Base-by-base conservation (phyloP, 2,797 vertebrate species). In the Nyctibius grandis region DNA sequence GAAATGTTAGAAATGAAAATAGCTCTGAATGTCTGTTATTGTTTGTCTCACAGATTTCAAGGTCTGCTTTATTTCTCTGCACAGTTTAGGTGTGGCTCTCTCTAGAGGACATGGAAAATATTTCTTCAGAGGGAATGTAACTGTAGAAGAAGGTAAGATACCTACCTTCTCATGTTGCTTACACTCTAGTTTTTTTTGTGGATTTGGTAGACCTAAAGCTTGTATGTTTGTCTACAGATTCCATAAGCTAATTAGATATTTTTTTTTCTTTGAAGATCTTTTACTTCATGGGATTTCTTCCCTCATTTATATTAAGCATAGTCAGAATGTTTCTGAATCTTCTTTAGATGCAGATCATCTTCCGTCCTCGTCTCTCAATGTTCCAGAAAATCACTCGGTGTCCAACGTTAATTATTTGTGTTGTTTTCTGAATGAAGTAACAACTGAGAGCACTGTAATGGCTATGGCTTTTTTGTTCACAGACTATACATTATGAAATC, bases 21-120 rank as follows among this genome's bases (percentile, higher is more conserved):
- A 95, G 75, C 83, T 90, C 75, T 74, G 93, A 94, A 92, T 80
- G 85, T 88, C 86, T 95, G 25, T 91, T 91, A 31, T 74, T 96
- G 88, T 95, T 82, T 31, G 63, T 92, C 85, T 96, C 93, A 56
- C 88, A 91, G 87, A 95, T 97, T 93, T 97, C 96, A 98, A 98
- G 85, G 90, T 97, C 88, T 98, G 93, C 92, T 97, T 96, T 98
- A 95, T 98, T 96, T 98, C 95, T 98, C 92, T 97, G 96, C 97
- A 97, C 97, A 99, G 99, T 98, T 98, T 99, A 96, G 99, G 99
- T 95, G 99, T 99, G 88, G 99, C 99, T 96, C 98, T 99, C 87
- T 99, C 99, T 93, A 98, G 99, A 97, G 99, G 99, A 95, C 99
- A 99, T 28, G 99, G 99, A 70, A 99, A 99, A 97, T 99, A 98